Base-by-base conservation (phyloP, 2,797 vertebrate species). In the Pseudomugil tenellus region DNA sequence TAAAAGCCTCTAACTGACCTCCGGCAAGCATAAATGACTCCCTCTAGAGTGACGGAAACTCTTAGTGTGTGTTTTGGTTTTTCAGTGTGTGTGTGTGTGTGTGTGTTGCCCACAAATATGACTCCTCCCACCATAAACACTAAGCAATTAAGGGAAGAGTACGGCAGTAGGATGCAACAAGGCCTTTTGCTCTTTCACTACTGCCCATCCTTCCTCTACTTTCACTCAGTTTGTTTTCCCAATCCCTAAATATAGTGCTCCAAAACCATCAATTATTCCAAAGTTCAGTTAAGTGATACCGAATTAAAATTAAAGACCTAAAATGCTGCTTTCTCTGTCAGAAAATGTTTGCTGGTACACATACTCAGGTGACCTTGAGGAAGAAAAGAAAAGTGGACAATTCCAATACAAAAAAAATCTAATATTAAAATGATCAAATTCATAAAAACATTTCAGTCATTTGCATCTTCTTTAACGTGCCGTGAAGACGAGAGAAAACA, bases 1-100 rank as follows among this genome's bases (percentile, higher is more conserved):
- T 93, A 90, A 94, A 92, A 93, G 92, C 92, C 86, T 92, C 84
- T 65, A 58, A 63, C 87, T 48, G 72, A 83, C 79, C 80, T 82
- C 80, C 83, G 56, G 72, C 83, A 53, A 71, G 79, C 85, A 83
- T 54, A 91, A 87, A 93, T 89, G 84, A 91, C 84, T 92, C 91
- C 86, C 89, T 78, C 63, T 67, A 79, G 87, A 64, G 72, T 78
- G 87, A 80, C 68, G 68, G 79, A 74, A 88, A 81, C 84, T 85
- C 77, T 86, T 74, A 77, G 80, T 80, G 80, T 76, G 79, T 78
- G 75, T 85, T 83, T 81, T 77, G 73, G 75, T 84, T 86, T 79
- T 26, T 68, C 63, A n/a, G n/a, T n/a, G n/a, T n/a, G n/a, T n/a
- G n/a, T n/a, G n/a, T n/a, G 85, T 76, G 81, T 78, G 49, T 72